Evolutionary conservation across 2,797 vertebrate species (phyloP), one percentile per base, ranked within the genome.

Genomic region (Melanotaenia pygmaea): DNA sequence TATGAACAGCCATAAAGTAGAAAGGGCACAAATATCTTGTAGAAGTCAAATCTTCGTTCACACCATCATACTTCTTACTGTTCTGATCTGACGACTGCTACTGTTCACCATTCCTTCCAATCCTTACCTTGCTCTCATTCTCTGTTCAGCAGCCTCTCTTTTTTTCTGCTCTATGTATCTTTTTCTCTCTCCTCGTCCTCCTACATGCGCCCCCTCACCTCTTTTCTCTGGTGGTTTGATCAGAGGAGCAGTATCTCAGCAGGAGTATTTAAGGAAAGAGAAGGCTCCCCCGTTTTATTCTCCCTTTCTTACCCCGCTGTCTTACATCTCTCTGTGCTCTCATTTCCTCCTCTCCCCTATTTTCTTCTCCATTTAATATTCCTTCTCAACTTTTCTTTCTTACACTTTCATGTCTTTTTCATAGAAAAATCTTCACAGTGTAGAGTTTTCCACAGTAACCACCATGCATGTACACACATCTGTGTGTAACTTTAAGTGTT

Each of bases 201-300:
- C 85, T 63, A 85, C 77, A 9, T 6, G 26, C 75, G 24, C 82
- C 89, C 81, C 82, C 87, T 86, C 88, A 84, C 83, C 85, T 91
- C 81, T 84, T 82, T 88, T 82, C 86, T 89, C 84, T 85, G 59
- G 20, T 58, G 60, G 77, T 89, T 92, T 89, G 86, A 91, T 89
- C 90, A 90, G 83, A 51, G 26, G 75, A 84, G 86, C 81, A 74
- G 81, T 72, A 74, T 87, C 84, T 79, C 88, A 83, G 88, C 90
- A 86, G 77, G 79, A 89, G 86, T 87, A 86, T 88, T 89, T 88
- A 89, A 89, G 84, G 81, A 89, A 85, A 83, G 80, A 83, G 70
- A 84, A 79, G 61, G 59, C 76, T 78, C 67, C 77, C 64, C 66
- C 59, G 70, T 72, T 86, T 82, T 78, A 66, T 75, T 73, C 74